Evolutionary conservation across 2,888 invertebrate genomes (phyloP).

Genomic region (Nomada ferruginata): DNA sequence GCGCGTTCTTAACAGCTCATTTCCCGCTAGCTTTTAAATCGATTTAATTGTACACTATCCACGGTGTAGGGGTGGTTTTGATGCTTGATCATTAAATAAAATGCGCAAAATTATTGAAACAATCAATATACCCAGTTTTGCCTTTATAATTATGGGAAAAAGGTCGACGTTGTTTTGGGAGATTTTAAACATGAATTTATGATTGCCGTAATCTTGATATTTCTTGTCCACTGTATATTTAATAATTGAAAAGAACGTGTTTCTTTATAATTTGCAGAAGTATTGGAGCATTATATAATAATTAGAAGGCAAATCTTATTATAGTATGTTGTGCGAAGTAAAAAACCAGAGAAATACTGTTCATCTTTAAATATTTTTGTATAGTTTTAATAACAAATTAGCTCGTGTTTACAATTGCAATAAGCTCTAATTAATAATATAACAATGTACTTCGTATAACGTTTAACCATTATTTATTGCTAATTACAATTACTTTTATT

Average conservation of each 20-base stretch:
- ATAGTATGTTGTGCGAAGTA: background rate
- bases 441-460: constrained; percentile 1
- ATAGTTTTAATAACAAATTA: constrained; percentile 15
- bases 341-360: background rate
- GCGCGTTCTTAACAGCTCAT: constrained; percentile 49
- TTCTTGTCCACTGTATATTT: too few relatives aligned
- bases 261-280: background rate
- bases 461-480: constrained; percentile 21
- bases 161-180: too few relatives aligned
- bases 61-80: background rate
- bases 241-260: too few relatives aligned
- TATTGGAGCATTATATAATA: background rate
- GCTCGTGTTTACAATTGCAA: constrained; percentile 10
- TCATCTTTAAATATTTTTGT: constrained; percentile 18
- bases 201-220: too few relatives aligned
- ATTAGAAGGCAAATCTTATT: background rate
- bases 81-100: background rate
- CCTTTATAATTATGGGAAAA: background rate
- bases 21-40: constrained; percentile 57
- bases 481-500: constrained; percentile 26
- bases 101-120: background rate
- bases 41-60: constrained; percentile 16
- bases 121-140: background rate
- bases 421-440: constrained; percentile 18
- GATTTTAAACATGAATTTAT: too few relatives aligned